Base-by-base conservation (phyloP, 1,140 invertebrate species). In the Calephelis nemesis region DNA sequence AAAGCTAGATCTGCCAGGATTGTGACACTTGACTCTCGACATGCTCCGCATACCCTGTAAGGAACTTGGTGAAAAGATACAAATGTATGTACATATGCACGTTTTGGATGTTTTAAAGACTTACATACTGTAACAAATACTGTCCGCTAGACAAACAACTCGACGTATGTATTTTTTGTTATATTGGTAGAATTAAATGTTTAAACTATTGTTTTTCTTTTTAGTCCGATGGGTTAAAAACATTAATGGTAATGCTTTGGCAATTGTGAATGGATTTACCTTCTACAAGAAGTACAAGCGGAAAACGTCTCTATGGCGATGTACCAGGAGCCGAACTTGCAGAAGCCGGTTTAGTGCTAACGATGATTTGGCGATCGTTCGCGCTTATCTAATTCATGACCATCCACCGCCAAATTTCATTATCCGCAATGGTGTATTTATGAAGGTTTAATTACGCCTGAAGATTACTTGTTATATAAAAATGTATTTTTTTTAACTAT, bases 191-290 rank as follows among this genome's bases (percentile, higher is more conserved):
- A 7, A 45, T 7, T 9, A 45, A 45, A 7, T 45, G 42, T 45
- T 45, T 45, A 4, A 7, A 9, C 6, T 1, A 45, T 7, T 7
- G 12, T 49, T 13, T 40, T 67, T 52, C 68, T 45, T 81, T 77
- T 40, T 74, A 82, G 79, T 81, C 8, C 58, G 66, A 60, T 81
- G 73, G 72, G 79, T 76, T 12, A 68, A 54, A 10, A 79, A 72
- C 39, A 12, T 9, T 6, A 45, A 52, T 30, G 73, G 73, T 3
- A 70, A 62, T 13, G 47, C 42, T 10, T 62, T 74, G 11, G 71
- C 65, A 4, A 66, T 77, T 48, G 19, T 72, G 5, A 52, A 76
- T 13, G 71, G 75, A 0, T 76, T 66, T 48, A 76, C 74, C 12
- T 79, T 69, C 52, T 79, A 79, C 52, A 58, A 62, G 7, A 70